phyloP scores from a whole-genome alignment of 2,797 vertebrate species.

The Brachymystax lenok region DNA sequence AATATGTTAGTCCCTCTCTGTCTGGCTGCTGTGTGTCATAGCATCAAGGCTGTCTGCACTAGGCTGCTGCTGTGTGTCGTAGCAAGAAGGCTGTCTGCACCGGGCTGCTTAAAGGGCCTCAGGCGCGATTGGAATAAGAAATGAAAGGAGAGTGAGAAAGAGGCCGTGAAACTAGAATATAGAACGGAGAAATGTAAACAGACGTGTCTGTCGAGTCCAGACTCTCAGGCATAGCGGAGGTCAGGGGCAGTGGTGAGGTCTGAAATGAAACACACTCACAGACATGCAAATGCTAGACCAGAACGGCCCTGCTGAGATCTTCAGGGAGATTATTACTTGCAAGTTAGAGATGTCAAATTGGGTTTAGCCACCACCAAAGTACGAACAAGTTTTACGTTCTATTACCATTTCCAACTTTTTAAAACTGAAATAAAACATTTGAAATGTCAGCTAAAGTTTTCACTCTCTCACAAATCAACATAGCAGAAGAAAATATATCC shows the following conservation, averaged over 20 bases:
- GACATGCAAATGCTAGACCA: background rate
- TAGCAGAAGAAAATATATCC: no score
- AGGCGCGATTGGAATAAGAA: constrained; percentile 9
- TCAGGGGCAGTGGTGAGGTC: background rate
- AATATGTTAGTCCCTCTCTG: background rate
- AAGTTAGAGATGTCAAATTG: no score
- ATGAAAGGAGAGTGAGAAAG: background rate
- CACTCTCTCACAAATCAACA: no score
- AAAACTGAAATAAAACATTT: no score
- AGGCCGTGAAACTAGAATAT: background rate
- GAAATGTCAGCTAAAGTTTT: no score
- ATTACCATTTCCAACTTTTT: no score
- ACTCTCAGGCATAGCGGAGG: background rate
- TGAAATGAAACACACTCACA: background rate
- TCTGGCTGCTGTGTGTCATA: background rate
- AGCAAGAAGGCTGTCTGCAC: background rate
- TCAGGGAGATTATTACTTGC: no score
- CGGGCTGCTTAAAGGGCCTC: background rate
- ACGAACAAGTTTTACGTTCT: no score
- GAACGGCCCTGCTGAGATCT: background rate
- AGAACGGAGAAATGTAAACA: background rate
- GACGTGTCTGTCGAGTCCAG: background rate
- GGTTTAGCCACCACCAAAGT: no score
- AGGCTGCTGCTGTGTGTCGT: background rate
- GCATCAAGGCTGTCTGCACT: background rate